phyloP scores from a whole-genome alignment of 2,888 invertebrate genomes.

The Nemotelus nigrinus region DNA sequence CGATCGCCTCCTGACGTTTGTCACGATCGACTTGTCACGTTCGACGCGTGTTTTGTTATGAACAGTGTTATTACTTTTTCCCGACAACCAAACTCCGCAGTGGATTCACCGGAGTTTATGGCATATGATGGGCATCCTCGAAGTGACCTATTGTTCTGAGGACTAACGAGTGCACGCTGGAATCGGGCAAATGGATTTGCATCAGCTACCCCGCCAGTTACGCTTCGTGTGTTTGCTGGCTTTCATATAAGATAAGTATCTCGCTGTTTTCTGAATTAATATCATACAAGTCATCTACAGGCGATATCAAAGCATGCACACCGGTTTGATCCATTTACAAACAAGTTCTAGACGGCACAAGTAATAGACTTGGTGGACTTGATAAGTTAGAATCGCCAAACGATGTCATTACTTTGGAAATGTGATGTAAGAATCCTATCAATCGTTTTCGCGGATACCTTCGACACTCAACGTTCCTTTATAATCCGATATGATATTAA shows the following conservation, averaged over 20 bases:
- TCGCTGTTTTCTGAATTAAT: constrained; percentile 70
- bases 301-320: constrained; percentile 79
- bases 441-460: constrained; percentile 81
- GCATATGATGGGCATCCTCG: no score
- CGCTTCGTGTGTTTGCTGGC: constrained; percentile 66
- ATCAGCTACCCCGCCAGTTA: constrained; percentile 59
- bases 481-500: constrained; percentile 87
- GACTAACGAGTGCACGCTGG: no score
- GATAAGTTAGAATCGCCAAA: constrained; percentile 73
- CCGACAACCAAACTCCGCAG: no score
- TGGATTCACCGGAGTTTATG: no score
- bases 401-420: constrained; percentile 60
- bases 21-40: no score
- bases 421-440: constrained; percentile 61
- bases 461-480: constrained; percentile 82
- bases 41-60: no score
- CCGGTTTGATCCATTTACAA: constrained; percentile 89
- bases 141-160: no score
- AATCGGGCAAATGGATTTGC: no score
- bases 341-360: constrained; percentile 90
- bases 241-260: constrained; percentile 63
- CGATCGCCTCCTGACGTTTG: no score
- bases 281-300: constrained; percentile 80
- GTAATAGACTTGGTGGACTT: constrained; percentile 79
- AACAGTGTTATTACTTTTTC: no score